phyloP scores from a whole-genome alignment of 2,113 vertebrate genomes.

The Bungarus multicinctus region DNA sequence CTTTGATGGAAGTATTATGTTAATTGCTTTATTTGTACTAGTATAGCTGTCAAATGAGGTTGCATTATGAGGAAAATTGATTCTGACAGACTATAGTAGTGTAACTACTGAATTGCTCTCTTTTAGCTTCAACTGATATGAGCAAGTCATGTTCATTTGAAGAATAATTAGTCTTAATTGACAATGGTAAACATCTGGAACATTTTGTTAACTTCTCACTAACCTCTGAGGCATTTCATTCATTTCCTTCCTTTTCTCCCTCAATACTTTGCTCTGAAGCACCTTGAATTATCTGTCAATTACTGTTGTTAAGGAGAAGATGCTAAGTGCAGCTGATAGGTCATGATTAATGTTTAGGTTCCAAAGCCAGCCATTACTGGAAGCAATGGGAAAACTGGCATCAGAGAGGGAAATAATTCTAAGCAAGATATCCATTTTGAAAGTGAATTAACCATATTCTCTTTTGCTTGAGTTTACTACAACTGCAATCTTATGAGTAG shows the following conservation, averaged over 20 bases:
- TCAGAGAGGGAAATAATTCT: not conserved
- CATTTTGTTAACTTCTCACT: constrained; percentile 19
- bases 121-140: constrained; percentile 6
- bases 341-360: constrained; percentile 2
- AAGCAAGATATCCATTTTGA: constrained; percentile 5
- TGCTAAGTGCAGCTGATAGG: not conserved
- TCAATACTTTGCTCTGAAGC: not conserved
- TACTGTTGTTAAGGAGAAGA: constrained; percentile 3
- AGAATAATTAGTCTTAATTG: constrained; percentile 38
- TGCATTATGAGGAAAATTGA: not conserved
- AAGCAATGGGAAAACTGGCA: too few species aligned
- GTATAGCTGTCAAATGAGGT: not conserved
- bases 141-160: constrained; percentile 24
- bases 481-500: not conserved
- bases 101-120: constrained; percentile 11
- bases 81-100: constrained; percentile 6
- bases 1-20: constrained; percentile 30
- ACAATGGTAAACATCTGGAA: not conserved
- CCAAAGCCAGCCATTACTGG: constrained; percentile 31
- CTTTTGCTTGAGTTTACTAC: not conserved
- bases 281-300: not conserved
- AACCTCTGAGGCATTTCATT: not conserved
- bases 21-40: constrained; percentile 2
- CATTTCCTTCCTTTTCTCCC: not conserved
- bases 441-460: not conserved